Conservation (phyloP, 92 coral and sea anemone genomes). For the Actinernus sp. region DNA sequence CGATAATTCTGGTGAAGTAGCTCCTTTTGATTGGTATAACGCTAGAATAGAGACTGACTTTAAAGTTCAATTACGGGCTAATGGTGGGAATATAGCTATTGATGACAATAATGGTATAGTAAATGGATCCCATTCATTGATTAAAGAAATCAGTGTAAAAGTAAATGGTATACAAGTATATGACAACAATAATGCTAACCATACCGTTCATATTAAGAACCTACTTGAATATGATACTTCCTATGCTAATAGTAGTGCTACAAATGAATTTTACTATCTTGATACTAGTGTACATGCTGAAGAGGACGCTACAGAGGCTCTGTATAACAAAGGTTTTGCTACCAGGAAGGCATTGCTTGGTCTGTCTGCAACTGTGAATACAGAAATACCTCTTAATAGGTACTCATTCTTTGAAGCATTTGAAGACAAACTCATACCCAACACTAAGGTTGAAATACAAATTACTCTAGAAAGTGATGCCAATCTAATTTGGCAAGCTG, state of each 20-base stretch:
- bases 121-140: conserved; percentile 2
- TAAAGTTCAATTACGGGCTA: background rate
- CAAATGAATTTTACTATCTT: conserved; percentile 14
- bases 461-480: too few species aligned
- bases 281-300: conserved; percentile 6
- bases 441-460: too few species aligned
- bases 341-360: background rate
- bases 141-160: background rate
- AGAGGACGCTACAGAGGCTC: too few species aligned
- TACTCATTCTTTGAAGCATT: too few species aligned
- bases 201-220: too few species aligned
- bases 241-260: background rate
- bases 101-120: conserved; percentile 2
- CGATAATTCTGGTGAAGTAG: conserved; percentile 6
- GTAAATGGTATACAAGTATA: conserved; percentile 1
- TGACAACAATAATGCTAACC: background rate
- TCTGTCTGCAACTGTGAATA: background rate
- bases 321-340: conserved; percentile 10
- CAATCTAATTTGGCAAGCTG: too few species aligned
- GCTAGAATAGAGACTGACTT: conserved; percentile 6
- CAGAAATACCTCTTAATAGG: conserved; percentile 6
- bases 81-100: background rate
- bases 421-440: too few species aligned
- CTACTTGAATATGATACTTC: background rate
- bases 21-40: conserved; percentile 25